These are phyloP conservation scores for Columba janthina DNA, from an alignment of 2,113 vertebrate species.

Conservation along the genomic window DNA sequence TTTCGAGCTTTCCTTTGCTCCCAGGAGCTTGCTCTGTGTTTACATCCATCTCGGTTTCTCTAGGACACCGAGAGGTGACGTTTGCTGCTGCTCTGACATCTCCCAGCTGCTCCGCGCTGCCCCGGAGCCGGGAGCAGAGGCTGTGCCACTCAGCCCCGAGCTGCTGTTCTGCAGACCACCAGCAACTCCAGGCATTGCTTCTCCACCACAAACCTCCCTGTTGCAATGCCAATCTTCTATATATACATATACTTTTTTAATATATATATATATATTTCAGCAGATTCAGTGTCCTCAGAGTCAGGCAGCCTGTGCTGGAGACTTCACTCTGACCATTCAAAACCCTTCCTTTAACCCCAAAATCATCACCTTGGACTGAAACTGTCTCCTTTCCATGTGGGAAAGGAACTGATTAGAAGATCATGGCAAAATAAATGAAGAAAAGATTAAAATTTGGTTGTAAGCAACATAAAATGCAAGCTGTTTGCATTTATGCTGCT, in stretches of 20 bases:
- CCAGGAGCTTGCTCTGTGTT: neutral
- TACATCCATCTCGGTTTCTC: neutral
- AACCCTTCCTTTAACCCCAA: neutral
- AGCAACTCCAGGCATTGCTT: neutral
- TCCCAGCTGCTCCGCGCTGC: neutral
- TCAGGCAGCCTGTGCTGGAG: neutral
- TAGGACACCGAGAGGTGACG: accelerated
- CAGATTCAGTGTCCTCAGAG: neutral
- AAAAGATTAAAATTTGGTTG: neutral
- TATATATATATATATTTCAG: neutral
- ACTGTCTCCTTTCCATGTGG: neutral
- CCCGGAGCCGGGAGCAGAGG: neutral
- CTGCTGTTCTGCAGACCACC: neutral
- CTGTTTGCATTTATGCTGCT: neutral
- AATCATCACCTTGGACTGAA: neutral
- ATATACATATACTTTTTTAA: too few relatives aligned
- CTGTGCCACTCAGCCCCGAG: neutral
- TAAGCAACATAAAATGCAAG: neutral
- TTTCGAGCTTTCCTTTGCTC: neutral
- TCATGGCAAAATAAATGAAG: neutral
- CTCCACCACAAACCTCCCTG: neutral
- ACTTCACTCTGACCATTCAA: neutral
- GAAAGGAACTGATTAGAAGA: neutral
- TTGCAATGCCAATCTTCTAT: neutral
- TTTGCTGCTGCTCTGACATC: neutral